phyloP scores from a whole-genome alignment of 2,888 invertebrate genomes.

The Cantharis lateralis region DNA sequence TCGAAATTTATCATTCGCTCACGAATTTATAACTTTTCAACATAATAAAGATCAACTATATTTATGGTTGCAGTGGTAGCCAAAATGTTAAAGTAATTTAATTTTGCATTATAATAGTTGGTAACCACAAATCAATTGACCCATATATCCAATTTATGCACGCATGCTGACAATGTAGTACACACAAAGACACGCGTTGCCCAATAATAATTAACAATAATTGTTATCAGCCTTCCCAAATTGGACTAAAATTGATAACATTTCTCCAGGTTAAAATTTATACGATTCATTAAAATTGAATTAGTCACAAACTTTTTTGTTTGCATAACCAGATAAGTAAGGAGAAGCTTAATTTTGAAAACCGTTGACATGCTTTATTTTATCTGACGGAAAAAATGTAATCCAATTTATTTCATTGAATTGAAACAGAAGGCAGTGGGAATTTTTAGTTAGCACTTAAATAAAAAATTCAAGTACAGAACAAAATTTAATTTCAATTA shows the following conservation, averaged over 20 bases:
- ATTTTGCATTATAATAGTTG: not conserved
- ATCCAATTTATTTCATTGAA: not conserved
- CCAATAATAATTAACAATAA: not conserved
- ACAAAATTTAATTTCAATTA: no score
- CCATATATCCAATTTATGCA: not conserved
- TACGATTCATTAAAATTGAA: not conserved
- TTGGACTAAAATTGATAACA: not conserved
- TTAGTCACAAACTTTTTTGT: not conserved
- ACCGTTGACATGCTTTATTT: not conserved
- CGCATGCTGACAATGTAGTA: not conserved
- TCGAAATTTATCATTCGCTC: not conserved
- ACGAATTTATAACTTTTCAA: not conserved
- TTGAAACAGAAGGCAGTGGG: not conserved
- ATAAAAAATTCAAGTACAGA: no score
- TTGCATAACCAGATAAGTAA: not conserved
- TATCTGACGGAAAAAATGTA: not conserved
- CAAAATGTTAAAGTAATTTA: not conserved
- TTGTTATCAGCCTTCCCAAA: not conserved
- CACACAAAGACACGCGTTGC: not conserved
- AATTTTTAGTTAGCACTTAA: not conserved
- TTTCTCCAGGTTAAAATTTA: not conserved
- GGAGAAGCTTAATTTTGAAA: not conserved
- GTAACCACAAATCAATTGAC: not conserved
- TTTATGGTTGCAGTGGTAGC: not conserved
- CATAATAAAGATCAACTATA: not conserved